Evolutionary conservation across 2,888 invertebrate genomes (phyloP).

Genomic region (Calephelis perditalis): DNA sequence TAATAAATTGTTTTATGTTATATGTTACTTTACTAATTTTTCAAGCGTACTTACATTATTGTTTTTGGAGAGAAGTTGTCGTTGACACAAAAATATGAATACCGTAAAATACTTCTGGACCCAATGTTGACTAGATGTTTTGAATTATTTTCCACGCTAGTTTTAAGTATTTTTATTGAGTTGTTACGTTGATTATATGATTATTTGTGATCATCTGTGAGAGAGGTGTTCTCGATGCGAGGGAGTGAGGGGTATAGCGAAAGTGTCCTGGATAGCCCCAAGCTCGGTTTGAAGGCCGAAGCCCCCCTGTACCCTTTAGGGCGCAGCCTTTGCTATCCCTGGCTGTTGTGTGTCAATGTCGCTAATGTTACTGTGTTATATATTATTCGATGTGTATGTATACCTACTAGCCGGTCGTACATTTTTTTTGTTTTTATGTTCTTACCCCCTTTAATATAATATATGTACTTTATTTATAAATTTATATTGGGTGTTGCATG

Average conservation of each 20-base stretch:
- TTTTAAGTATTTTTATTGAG: constrained; percentile 63
- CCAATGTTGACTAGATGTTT: constrained; percentile 53
- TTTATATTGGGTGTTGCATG: constrained; percentile 76
- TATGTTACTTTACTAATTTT: constrained; percentile 28
- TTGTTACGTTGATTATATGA: constrained; percentile 67
- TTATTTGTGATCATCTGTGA: constrained; percentile 76
- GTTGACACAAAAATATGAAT: constrained; percentile 23
- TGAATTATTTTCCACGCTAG: constrained; percentile 59
- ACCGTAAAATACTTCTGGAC: constrained; percentile 18
- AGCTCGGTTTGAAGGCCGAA: constrained; percentile 69
- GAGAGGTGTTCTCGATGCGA: constrained; percentile 78
- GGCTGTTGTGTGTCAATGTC: constrained; percentile 77
- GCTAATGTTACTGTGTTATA: constrained; percentile 50
- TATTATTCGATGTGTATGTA: constrained; percentile 65
- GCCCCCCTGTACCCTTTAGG: constrained; percentile 65
- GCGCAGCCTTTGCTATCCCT: constrained; percentile 77
- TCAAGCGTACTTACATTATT: constrained; percentile 32
- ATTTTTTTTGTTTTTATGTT: constrained; percentile 40
- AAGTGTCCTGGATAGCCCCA: constrained; percentile 71
- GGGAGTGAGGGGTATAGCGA: constrained; percentile 78
- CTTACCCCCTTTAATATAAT: constrained; percentile 40
- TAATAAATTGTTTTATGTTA: constrained; percentile 21
- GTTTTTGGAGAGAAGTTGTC: constrained; percentile 48
- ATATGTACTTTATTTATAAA: constrained; percentile 35
- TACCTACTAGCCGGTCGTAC: constrained; percentile 59